Percentiles rank a stretch among this genome's conserved stretches.
These are phyloP conservation scores for Archivesica marissinica DNA, from an alignment of 1,140 invertebrate species.

Conservation along the genomic window DNA sequence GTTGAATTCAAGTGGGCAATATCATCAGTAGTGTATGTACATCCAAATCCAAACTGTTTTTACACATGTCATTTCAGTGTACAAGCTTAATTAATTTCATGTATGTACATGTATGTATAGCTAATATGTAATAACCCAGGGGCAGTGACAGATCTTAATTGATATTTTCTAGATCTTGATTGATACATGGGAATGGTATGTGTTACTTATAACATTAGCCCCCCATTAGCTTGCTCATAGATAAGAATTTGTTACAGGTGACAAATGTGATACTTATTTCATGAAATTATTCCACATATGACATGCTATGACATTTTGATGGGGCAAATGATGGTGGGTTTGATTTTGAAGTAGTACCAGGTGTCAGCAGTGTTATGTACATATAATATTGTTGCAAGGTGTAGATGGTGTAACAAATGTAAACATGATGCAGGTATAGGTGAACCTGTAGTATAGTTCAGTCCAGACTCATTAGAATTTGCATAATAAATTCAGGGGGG, in stretches of 20 bases:
- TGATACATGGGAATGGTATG: not conserved
- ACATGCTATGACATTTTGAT: conserved; percentile 5
- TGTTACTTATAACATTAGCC: conserved; percentile 22
- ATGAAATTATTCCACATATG: not conserved
- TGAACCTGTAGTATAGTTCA: too few species aligned
- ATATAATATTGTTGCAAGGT: too few species aligned
- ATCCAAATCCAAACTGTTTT: too few species aligned
- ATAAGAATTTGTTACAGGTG: not conserved
- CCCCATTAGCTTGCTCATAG: not conserved
- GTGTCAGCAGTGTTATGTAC: not conserved
- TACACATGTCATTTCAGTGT: too few species aligned
- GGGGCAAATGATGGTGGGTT: not conserved
- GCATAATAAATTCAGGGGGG: too few species aligned
- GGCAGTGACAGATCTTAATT: not conserved
- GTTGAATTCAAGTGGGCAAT: too few species aligned
- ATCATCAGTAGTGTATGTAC: too few species aligned
- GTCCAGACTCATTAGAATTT: too few species aligned
- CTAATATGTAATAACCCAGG: not conserved
- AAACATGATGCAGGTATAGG: too few species aligned
- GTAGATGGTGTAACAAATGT: too few species aligned
- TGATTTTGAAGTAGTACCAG: not conserved
- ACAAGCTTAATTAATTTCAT: too few species aligned
- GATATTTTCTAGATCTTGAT: not conserved
- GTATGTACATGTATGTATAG: not conserved
- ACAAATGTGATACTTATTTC: not conserved